phyloP scores from a whole-genome alignment of 2,113 vertebrate genomes.

The Salminus brasiliensis region DNA sequence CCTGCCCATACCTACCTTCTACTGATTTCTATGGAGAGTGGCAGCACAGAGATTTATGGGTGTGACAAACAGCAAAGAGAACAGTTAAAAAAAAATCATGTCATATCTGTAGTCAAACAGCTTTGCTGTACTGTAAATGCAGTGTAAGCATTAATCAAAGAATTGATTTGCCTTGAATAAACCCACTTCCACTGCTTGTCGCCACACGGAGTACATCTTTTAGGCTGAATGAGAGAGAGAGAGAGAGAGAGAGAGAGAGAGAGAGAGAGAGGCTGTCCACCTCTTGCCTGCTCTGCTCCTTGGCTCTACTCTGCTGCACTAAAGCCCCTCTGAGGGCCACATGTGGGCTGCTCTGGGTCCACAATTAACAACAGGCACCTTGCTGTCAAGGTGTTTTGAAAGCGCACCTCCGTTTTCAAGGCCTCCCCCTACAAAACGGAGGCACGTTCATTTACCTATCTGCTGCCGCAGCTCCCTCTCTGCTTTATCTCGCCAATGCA shows the following conservation, averaged over 20 bases:
- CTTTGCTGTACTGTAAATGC: background rate
- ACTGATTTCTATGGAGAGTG: too few relatives aligned
- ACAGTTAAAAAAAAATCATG: too few relatives aligned
- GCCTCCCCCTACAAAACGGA: slow-evolving; percentile 11
- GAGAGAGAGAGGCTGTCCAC: background rate
- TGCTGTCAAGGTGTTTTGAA: slow-evolving; percentile 33
- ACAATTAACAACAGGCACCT: slow-evolving; percentile 31
- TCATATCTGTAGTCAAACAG: background rate
- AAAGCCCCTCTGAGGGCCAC: background rate
- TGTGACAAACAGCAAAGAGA: too few relatives aligned
- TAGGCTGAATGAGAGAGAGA: background rate
- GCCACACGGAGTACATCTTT: background rate
- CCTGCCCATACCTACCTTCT: too few relatives aligned
- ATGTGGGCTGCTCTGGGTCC: slow-evolving; percentile 1
- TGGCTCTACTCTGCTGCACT: background rate
- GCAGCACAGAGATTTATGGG: too few relatives aligned
- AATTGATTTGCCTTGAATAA: background rate
- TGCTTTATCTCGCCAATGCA: slow-evolving; percentile 53
- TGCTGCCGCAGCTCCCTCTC: slow-evolving; percentile 26
- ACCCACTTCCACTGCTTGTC: background rate
- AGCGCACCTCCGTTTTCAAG: slow-evolving; percentile 45
- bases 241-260: background rate
- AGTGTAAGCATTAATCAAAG: background rate
- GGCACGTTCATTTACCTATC: slow-evolving; percentile 50
- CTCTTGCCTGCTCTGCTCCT: background rate